Conservation (phyloP, 1,140 invertebrate genomes). For the Caerostris darwini region DNA sequence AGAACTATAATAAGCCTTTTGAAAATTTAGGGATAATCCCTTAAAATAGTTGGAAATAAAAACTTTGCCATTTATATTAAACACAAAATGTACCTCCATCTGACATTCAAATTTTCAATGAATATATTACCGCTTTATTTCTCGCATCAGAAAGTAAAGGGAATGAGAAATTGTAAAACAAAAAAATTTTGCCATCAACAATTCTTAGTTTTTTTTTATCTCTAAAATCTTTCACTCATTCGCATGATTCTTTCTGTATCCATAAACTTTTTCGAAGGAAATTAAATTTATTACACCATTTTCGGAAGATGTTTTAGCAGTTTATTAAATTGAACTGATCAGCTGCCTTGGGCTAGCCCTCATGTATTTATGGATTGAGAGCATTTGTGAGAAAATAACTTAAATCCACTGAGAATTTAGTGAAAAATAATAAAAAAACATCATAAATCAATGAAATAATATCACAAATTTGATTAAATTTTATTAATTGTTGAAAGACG, state of each 20-base stretch:
- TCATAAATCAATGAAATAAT: slow-evolving; percentile 12
- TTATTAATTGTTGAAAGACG: too few relatives aligned
- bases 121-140: not conserved
- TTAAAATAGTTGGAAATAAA: not conserved
- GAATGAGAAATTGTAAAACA: not conserved
- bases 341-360: not conserved
- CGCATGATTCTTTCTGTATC: not conserved
- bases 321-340: slow-evolving; percentile 36
- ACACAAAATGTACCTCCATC: not conserved
- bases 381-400: not conserved
- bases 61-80: not conserved
- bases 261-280: not conserved
- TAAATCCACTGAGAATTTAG: not conserved
- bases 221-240: not conserved
- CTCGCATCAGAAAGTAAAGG: not conserved
- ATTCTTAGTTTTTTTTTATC: not conserved
- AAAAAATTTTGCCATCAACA: not conserved
- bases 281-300: slow-evolving; percentile 15
- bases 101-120: not conserved
- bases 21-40: too few relatives aligned
- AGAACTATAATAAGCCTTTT: too few relatives aligned
- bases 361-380: slow-evolving; percentile 18
- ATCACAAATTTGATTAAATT: not conserved
- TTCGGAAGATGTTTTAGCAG: slow-evolving; percentile 7
- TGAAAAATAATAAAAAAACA: not conserved